Evolutionary conservation across 2,113 vertebrate genomes (phyloP), one percentile per base, ranked within the genome.

Genomic region (Xiphophorus hellerii): DNA sequence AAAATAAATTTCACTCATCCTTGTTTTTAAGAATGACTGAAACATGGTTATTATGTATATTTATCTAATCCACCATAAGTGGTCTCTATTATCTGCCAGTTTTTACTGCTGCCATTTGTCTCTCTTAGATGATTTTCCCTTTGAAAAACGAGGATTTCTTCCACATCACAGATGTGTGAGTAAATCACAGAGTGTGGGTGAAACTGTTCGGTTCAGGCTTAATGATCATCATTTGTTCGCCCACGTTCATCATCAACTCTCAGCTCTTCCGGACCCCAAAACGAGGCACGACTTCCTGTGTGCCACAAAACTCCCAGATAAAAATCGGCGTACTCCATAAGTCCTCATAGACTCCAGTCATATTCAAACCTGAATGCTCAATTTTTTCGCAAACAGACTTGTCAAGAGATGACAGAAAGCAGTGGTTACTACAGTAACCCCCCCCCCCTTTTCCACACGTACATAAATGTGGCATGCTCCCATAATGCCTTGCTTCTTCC

Each of bases 401-500:
- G 77, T 72, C 42, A 62, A 33, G 48, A 77, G 62, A 88, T 78
- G 81, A 86, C 80, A 31, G 80, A 83, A 84, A 74, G 70, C 30
- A 79, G 66, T 11, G 71, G 88, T 92, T 91, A 68, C 84, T 80
- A 84, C 89, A 85, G 80, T 90, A 71, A 83, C 75, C 73, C 67
- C 6, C 66, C 71, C 69, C 69, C 67, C 58, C 5, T 4, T 48
- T 20, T 5, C 44, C 44, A 48, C 44, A 27, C 61, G 72, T 69
- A 78, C 66, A 66, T 62, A 79, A 69, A 86, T 66, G 81, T 5
- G 65, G 74, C 62, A 75, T 83, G 78, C 62, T 86, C 89, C 89
- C 89, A 87, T 72, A 66, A 13, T 87, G 85, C 87, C 79, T 71
- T 8, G 54, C 81, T 87, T 63, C 88, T 85, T 89, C 92, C 90